Evolutionary conservation across 1,140 invertebrate species (phyloP).

Genomic region (Alviniconcha marisindica): DNA sequence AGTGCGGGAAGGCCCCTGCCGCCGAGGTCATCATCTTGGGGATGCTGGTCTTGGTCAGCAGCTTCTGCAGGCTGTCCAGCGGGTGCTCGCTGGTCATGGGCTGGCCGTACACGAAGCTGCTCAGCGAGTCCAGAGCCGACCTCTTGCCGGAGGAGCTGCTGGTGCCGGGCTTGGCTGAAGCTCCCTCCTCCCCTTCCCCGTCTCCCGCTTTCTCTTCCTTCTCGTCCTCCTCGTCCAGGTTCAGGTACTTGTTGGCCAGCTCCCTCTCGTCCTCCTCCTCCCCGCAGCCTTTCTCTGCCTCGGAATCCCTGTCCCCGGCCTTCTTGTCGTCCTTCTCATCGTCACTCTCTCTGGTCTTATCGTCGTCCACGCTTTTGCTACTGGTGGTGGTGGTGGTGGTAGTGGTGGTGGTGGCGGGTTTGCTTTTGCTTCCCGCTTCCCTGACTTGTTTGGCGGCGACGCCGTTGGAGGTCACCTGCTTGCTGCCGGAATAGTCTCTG

Average conservation of each 20-base stretch:
- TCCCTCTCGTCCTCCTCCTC: neutral
- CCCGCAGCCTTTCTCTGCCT: too few relatives aligned
- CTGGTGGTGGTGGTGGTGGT: neutral
- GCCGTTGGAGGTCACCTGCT: neutral
- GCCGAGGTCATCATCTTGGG: slow-evolving; percentile 62
- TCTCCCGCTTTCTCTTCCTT: neutral
- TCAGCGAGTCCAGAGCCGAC: slow-evolving; percentile 71
- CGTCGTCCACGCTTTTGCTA: neutral
- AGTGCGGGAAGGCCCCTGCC: slow-evolving; percentile 14
- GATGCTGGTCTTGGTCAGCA: slow-evolving; percentile 95
- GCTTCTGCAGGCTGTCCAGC: slow-evolving; percentile 93
- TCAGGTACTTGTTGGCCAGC: slow-evolving; percentile 60
- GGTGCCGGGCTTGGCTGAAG: neutral
- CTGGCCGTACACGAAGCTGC: slow-evolving; percentile 72
- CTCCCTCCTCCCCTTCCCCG: slow-evolving; percentile 35
- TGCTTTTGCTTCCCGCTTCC: neutral
- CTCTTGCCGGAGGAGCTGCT: neutral
- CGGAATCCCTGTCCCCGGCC: neutral
- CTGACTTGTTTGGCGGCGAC: neutral
- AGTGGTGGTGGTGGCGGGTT: neutral
- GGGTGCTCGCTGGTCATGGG: slow-evolving; percentile 79
- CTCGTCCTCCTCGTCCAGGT: slow-evolving; percentile 55
- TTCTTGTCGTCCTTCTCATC: slow-evolving; percentile 12
- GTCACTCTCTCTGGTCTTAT: neutral
- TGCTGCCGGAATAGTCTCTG: neutral